Evolutionary conservation across 2,888 invertebrate species (phyloP), one percentile per base, ranked within the genome.

Genomic region (Agapostemon virescens): DNA sequence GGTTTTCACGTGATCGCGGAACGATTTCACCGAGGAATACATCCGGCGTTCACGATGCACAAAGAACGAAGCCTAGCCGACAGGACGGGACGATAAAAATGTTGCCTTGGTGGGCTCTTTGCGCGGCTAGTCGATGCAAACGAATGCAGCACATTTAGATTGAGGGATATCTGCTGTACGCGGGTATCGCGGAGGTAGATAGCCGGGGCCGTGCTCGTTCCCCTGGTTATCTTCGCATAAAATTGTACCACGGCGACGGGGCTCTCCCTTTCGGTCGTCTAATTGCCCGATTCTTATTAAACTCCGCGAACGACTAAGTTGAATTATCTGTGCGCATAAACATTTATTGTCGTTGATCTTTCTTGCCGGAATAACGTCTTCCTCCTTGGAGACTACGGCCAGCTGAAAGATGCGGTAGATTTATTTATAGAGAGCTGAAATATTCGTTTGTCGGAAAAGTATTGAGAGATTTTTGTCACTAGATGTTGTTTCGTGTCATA

Each of bases 121-220:
- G 81, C 76, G 71, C 82, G 69, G 40, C 76, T 85, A 86, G 81
- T 71, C 82, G 78, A 85, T 85, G 86, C 87, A 83, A 85, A 86
- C 77, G 87, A 84, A 86, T 85, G 84, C 85, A 84, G 83, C 80
- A 85, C 84, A 85, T 87, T 86, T 86, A 85, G 84, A 81, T 84
- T 81, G 77, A 83, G 76, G 76, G 71, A 76, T 84, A 86, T 86
- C 84, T 79, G 72, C 76, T 15, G 61, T 45, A 67, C 67, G 66
- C 55, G 79, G 66, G 69, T 82, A 79, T 78, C 80, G 77, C 63
- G 68, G 26, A 45, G 79, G 71, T 74, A 85, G 82, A 84, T 81
- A 84, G 71, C 70, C 68, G 61, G 49, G 49, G 63, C 61, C 82
- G 75, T 30, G 33, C 36, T 33, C 36, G 36, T 36, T 63, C 36